Evolutionary conservation across 2,113 vertebrate species (phyloP).

Genomic region (Pseudopodoces humilis): DNA sequence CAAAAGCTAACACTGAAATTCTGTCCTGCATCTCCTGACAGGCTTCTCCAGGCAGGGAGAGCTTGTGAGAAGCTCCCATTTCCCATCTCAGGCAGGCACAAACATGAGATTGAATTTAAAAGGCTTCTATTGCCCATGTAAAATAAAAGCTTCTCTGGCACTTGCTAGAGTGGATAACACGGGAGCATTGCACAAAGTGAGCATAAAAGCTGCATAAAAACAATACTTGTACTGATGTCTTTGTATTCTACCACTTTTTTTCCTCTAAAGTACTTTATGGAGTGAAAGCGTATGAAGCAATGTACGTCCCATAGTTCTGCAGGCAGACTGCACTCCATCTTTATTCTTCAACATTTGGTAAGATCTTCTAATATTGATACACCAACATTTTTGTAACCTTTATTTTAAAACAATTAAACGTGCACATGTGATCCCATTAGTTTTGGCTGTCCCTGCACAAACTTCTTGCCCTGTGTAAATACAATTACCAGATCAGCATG

Average conservation of each 20-base stretch:
- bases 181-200: background rate
- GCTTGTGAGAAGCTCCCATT: background rate
- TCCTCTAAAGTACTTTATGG: background rate
- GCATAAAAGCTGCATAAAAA: background rate
- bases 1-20: background rate
- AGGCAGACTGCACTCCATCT: background rate
- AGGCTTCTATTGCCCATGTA: background rate
- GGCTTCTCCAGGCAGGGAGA: background rate
- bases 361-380: background rate
- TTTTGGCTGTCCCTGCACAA: background rate
- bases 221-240: background rate
- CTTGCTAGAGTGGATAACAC: background rate
- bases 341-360: background rate
- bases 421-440: background rate
- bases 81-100: background rate
- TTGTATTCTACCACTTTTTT: background rate
- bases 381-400: background rate
- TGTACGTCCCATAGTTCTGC: background rate
- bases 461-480: background rate
- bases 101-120: background rate
- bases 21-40: background rate
- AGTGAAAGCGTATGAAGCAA: background rate
- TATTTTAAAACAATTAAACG: background rate
- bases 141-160: background rate
- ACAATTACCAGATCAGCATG: background rate